phyloP scores from a whole-genome alignment of 2,797 vertebrate genomes.

The Huso huso region DNA sequence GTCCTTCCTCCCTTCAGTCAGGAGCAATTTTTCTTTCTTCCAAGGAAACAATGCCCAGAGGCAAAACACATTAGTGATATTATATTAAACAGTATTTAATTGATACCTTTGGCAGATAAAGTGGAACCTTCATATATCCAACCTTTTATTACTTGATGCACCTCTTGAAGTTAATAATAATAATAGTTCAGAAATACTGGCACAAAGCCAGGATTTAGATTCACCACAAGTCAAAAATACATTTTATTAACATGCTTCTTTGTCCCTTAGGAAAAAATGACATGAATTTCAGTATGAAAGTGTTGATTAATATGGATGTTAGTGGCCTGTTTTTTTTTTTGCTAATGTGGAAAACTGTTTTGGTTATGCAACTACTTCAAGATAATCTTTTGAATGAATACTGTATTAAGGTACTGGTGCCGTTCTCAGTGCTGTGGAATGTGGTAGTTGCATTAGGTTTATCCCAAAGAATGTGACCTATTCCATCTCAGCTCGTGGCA shows the following conservation, averaged over 20 bases:
- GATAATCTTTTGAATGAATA: neutral
- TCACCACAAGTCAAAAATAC: neutral
- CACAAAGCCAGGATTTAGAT: neutral
- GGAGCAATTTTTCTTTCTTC: too few species aligned
- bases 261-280: too few species aligned
- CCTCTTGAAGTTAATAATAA: too few species aligned
- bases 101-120: too few species aligned
- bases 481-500: neutral
- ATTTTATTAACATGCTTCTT: neutral
- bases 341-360: neutral
- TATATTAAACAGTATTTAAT: too few species aligned
- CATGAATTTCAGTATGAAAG: neutral
- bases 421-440: neutral
- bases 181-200: too few species aligned
- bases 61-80: too few species aligned
- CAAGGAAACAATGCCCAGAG: too few species aligned
- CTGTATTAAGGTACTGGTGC: neutral
- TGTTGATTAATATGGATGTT: neutral
- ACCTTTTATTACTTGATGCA: too few species aligned
- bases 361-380: neutral
- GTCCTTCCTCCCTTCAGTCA: too few species aligned
- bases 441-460: neutral
- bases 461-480: neutral
- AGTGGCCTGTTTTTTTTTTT: neutral
- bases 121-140: too few species aligned